phyloP scores from a whole-genome alignment of 2,888 invertebrate species.

The Mimachlamys varia region DNA sequence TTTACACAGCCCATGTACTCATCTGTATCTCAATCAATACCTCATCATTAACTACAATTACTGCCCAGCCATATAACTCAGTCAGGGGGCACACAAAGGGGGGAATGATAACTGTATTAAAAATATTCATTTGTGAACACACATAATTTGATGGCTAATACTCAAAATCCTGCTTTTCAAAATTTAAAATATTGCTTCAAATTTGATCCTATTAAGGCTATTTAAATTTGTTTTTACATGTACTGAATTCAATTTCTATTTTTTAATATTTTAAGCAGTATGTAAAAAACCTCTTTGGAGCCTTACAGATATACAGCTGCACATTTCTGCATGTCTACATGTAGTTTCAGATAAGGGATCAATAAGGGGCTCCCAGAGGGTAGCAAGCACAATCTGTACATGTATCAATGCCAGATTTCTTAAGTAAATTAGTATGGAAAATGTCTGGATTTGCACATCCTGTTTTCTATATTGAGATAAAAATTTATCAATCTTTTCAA shows the following conservation, averaged over 20 bases:
- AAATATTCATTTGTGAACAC: not conserved
- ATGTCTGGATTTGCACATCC: no score
- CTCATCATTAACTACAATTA: constrained; percentile 11
- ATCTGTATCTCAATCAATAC: not conserved
- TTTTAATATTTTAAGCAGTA: not conserved
- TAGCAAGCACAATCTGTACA: not conserved
- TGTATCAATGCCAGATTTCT: no score
- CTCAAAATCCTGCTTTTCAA: not conserved
- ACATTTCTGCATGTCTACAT: not conserved
- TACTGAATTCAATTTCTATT: not conserved
- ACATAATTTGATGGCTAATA: not conserved
- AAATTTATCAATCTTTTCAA: no score
- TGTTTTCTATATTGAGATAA: no score
- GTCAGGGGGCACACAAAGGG: not conserved
- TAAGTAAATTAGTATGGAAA: no score
- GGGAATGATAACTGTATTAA: not conserved
- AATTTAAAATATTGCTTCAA: not conserved
- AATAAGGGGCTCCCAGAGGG: not conserved
- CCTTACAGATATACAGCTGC: not conserved
- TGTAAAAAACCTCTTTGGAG: not conserved
- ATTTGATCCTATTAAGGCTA: not conserved
- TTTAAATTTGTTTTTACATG: not conserved
- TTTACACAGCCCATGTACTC: not conserved
- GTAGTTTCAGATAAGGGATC: not conserved
- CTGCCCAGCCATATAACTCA: not conserved